Evolutionary conservation across 2,113 vertebrate species (phyloP), one percentile per base, ranked within the genome.

Genomic region (Sceloporus undulatus): DNA sequence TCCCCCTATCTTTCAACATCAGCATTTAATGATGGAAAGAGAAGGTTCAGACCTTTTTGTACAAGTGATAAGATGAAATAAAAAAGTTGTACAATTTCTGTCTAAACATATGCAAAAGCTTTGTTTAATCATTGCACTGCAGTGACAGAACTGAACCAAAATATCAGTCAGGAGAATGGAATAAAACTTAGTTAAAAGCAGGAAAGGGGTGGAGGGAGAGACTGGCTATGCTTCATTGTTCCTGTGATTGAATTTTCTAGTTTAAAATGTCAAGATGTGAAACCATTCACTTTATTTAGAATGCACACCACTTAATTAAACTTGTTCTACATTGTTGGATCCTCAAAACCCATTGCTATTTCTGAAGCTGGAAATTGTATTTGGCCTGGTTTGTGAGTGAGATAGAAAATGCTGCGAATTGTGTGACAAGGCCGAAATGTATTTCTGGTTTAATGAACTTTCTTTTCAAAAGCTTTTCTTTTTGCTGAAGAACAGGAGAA

Each of bases 221-320:
- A 92, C 86, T 88, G 65, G 56, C 18, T 90, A n/a, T 85, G 70
- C 38, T 90, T 92, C 84, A 82, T 88, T 94, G 59, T 91, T 93
- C 6, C 4, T 87, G 21, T 91, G 88, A 93, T 13, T 91, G 79
- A 80, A 94, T 90, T 92, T 94, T 94, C 59, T 84, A 0, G 0
- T 91, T 85, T 92, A n/a, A 93, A 92, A 92, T 89, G 29, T 71
- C 91, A 87, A 76, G 27, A 90, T 59, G 86, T 65, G 62, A 90
- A 92, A 85, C 11, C 0, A 21, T 86, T 92, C 89, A 54, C 86
- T 83, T 91, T 93, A 87, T 91, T 94, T 94, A 91, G 77, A 86
- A 93, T 80, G 25, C 66, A 16, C 38, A 90, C 4, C 34, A 87
- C n/a, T 91, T 91, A 93, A 94, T 92, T 92, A 91, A 91, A 91